These are phyloP conservation scores for Morone saxatilis DNA, from an alignment of 2,113 vertebrate genomes.

Conservation along the genomic window DNA sequence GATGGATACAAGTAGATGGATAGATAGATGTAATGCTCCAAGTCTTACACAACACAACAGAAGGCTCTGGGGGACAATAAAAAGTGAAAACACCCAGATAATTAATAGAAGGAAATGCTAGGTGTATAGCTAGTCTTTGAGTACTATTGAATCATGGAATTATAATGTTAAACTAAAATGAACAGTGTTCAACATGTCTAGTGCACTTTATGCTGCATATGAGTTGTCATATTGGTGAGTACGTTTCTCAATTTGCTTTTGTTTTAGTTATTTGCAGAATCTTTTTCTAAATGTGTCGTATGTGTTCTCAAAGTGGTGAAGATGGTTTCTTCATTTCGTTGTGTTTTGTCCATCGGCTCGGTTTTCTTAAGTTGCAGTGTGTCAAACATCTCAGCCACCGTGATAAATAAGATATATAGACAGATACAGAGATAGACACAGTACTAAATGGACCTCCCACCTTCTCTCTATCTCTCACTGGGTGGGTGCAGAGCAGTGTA, in stretches of 20 bases:
- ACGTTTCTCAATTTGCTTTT: background rate
- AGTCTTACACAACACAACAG: background rate
- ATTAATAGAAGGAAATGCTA: background rate
- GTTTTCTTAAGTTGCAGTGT: background rate
- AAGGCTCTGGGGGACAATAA: background rate
- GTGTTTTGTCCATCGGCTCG: background rate
- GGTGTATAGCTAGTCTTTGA: background rate
- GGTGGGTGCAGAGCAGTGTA: slow-evolving; percentile 49
- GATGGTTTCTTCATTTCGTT: background rate
- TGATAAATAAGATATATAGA: slow-evolving; percentile 12
- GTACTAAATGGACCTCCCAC: slow-evolving; percentile 38
- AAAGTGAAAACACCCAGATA: background rate
- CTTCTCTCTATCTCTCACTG: slow-evolving; percentile 21
- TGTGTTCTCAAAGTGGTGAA: background rate
- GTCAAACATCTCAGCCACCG: background rate
- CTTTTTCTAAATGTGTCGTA: background rate
- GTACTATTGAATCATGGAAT: background rate
- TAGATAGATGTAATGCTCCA: background rate
- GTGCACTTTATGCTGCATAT: background rate
- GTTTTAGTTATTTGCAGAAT: background rate
- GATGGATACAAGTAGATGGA: slow-evolving; percentile 3
- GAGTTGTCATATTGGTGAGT: background rate
- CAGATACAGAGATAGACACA: slow-evolving; percentile 17
- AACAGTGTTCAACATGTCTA: background rate
- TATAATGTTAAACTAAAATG: background rate